Conservation (phyloP, 2,113 vertebrate genomes). For the Microcebus murinus region DNA sequence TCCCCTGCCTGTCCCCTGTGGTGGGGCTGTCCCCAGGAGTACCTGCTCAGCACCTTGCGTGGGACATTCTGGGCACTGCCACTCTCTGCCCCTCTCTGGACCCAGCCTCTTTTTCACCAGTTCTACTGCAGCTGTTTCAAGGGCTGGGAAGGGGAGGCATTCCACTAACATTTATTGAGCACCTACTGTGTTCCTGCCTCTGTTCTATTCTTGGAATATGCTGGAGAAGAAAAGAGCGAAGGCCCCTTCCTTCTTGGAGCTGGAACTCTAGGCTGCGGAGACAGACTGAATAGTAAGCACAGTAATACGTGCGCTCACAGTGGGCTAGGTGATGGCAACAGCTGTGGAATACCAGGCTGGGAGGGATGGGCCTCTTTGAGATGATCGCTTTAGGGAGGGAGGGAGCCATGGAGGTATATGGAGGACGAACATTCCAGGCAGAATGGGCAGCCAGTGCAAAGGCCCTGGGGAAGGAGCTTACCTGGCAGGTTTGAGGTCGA, state of each 20-base stretch:
- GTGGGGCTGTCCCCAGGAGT: not conserved
- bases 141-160: not conserved
- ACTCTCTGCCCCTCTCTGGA: not conserved
- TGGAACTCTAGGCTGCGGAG: not conserved
- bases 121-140: not conserved
- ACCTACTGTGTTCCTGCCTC: not conserved
- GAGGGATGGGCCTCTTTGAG: not conserved
- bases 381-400: not conserved
- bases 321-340: not conserved
- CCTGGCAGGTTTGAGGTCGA: not conserved
- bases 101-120: not conserved
- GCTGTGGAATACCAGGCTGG: not conserved
- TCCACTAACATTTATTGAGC: not conserved
- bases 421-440: not conserved
- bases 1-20: accelerated
- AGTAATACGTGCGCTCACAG: accelerated
- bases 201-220: not conserved
- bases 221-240: not conserved
- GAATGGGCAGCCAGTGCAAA: not conserved
- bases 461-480: not conserved
- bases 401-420: not conserved
- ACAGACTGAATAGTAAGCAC: not conserved
- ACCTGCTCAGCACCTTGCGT: not conserved
- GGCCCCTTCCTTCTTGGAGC: not conserved
- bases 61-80: not conserved